These are phyloP conservation scores for Metridium senile DNA, from an alignment of 92 coral and sea anemone genomes.

Conservation along the genomic window DNA sequence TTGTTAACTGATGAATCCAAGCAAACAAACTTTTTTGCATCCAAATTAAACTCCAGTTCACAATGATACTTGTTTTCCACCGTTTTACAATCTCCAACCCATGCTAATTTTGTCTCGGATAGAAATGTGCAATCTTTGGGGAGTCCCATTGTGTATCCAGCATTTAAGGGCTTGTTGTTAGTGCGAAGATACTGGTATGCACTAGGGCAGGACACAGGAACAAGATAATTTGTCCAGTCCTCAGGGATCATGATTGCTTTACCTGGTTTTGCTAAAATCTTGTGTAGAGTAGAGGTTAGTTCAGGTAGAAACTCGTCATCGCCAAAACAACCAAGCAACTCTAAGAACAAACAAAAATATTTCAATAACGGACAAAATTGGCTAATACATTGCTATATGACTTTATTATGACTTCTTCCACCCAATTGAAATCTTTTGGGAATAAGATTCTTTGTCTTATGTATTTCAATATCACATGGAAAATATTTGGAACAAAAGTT, in stretches of 20 bases:
- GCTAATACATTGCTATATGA: too few species aligned
- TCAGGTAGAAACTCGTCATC: slow-evolving; percentile 65
- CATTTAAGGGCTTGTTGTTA: slow-evolving; percentile 30
- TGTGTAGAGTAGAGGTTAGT: slow-evolving; percentile 40
- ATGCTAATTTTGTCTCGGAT: slow-evolving; percentile 18
- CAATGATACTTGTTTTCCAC: slow-evolving; percentile 16
- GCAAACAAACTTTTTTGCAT: background rate
- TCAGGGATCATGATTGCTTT: slow-evolving; percentile 48
- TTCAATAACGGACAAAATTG: too few species aligned
- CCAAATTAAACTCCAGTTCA: slow-evolving; percentile 17
- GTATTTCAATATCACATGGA: too few species aligned
- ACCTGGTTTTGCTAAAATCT: slow-evolving; percentile 28
- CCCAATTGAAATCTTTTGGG: too few species aligned
- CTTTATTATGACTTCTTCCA: too few species aligned
- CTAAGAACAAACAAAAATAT: slow-evolving; percentile 10
- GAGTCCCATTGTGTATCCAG: slow-evolving; percentile 58
- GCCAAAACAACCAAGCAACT: slow-evolving; percentile 61
- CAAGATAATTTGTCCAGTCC: slow-evolving; percentile 46
- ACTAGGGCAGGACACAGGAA: slow-evolving; percentile 39
- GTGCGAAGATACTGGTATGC: slow-evolving; percentile 30
- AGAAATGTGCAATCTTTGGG: slow-evolving; percentile 44
- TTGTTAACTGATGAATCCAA: too few species aligned
- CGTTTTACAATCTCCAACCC: slow-evolving; percentile 41
- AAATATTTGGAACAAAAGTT: too few species aligned
- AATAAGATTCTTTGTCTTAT: too few species aligned